Conservation (phyloP, 2,888 invertebrate species). For the Cloeon dipterum region DNA sequence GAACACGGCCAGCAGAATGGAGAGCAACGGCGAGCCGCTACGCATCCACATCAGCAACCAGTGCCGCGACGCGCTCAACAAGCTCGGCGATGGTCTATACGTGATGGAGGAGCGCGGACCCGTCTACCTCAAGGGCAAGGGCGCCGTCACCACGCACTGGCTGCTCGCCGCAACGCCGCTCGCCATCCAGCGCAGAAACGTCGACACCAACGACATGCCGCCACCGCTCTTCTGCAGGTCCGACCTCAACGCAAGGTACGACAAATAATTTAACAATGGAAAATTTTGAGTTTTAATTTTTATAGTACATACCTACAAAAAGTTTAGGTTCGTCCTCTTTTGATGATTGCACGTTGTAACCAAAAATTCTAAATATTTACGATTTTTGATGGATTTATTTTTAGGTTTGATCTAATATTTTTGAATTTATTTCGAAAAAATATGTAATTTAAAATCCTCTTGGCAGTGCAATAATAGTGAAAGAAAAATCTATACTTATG, state of each 20-base stretch:
- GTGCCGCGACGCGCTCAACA: slow-evolving; percentile 41
- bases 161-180: slow-evolving; percentile 50
- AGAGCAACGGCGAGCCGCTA: slow-evolving; percentile 73
- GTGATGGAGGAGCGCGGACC: slow-evolving; percentile 56
- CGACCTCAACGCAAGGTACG: too few relatives aligned
- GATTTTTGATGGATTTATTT: slow-evolving; percentile 9
- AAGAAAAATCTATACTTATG: too few relatives aligned
- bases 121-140: slow-evolving; percentile 75
- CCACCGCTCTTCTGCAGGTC: slow-evolving; percentile 61
- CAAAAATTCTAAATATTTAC: too few relatives aligned
- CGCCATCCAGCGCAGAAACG: slow-evolving; percentile 50
- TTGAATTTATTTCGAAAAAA: too few relatives aligned
- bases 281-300: too few relatives aligned
- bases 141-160: slow-evolving; percentile 58
- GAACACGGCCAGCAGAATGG: slow-evolving; percentile 82
- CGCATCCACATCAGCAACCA: slow-evolving; percentile 70
- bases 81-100: slow-evolving; percentile 28
- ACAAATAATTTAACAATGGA: too few relatives aligned
- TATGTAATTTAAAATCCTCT: too few relatives aligned
- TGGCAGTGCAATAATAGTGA: too few relatives aligned
- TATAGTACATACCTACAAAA: too few relatives aligned
- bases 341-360: too few relatives aligned
- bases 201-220: slow-evolving; percentile 33
- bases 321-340: too few relatives aligned
- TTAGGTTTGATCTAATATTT: too few relatives aligned